Conservation (phyloP, 2,888 invertebrate genomes). For the Argyresthia goedartella region DNA sequence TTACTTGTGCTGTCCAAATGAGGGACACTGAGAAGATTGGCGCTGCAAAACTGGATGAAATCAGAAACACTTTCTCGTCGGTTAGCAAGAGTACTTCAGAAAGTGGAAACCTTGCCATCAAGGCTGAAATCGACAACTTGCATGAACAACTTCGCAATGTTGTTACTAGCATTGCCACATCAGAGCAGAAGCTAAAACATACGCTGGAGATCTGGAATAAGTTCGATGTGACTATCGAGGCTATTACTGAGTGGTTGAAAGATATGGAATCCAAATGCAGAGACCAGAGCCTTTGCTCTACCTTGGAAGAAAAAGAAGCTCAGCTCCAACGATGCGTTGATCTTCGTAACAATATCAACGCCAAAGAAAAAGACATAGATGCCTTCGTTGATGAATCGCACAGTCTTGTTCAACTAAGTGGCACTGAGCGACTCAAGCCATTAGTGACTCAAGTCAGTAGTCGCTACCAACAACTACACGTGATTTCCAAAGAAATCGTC, state of each 20-base stretch:
- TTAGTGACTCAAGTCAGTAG: constrained; percentile 91
- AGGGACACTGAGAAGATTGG: constrained; percentile 77
- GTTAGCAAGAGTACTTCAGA: constrained; percentile 86
- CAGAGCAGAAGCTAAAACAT: constrained; percentile 80
- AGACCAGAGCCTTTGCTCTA: constrained; percentile 86
- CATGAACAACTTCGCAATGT: constrained; percentile 77
- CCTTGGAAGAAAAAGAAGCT: constrained; percentile 83
- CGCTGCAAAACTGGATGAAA: constrained; percentile 74
- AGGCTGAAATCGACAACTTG: constrained; percentile 79
- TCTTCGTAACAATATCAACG: constrained; percentile 80
- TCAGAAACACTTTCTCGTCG: constrained; percentile 74
- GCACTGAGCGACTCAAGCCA: constrained; percentile 87
- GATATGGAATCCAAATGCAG: constrained; percentile 86
- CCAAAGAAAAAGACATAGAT: constrained; percentile 88
- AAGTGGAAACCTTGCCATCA: constrained; percentile 80
- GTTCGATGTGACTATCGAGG: constrained; percentile 86
- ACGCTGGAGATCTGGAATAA: constrained; percentile 87
- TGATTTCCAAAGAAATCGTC: constrained; percentile 87
- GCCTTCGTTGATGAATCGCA: constrained; percentile 92
- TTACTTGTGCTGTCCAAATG: constrained; percentile 74
- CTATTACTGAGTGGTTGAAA: constrained; percentile 89
- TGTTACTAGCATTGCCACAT: constrained; percentile 74
- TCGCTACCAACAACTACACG: constrained; percentile 84
- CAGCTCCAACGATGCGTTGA: constrained; percentile 80
- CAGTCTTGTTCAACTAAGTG: constrained; percentile 84